phyloP scores from a whole-genome alignment of 1,140 invertebrate genomes.

The Drosophila azteca region DNA sequence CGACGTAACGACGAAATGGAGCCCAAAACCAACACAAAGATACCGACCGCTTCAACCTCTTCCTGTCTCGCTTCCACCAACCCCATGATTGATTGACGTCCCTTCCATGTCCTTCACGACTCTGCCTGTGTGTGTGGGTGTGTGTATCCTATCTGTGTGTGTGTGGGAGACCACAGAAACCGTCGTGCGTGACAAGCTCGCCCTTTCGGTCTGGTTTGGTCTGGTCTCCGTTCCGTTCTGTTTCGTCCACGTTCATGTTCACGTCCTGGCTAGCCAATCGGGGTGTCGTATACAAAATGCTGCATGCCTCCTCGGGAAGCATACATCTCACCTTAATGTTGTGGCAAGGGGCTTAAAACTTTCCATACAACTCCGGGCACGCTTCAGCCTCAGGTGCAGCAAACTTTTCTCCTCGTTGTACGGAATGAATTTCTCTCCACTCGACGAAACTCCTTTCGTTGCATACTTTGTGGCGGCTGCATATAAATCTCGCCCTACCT shows the following conservation, averaged over 20 bases:
- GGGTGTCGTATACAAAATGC: conserved; percentile 45
- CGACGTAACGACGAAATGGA: conserved; percentile 52
- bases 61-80: conserved; percentile 8
- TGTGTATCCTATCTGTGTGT: conserved; percentile 14
- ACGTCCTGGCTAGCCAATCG: conserved; percentile 4
- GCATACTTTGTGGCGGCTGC: not conserved
- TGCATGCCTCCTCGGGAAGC: conserved; percentile 47
- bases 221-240: conserved; percentile 6
- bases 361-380: conserved; percentile 17
- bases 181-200: conserved; percentile 45
- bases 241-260: not conserved
- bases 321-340: conserved; percentile 61
- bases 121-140: conserved; percentile 1
- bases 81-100: conserved; percentile 67
- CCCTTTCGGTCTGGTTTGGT: not conserved
- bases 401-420: conserved; percentile 27
- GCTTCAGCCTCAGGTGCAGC: conserved; percentile 13
- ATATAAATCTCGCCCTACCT: conserved; percentile 29
- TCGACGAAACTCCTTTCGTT: conserved; percentile 37
- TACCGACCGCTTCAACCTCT: conserved; percentile 2
- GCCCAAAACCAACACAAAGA: conserved; percentile 25
- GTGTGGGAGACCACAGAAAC: conserved; percentile 37
- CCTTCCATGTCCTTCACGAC: not conserved
- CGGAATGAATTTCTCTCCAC: conserved; percentile 35
- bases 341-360: conserved; percentile 9